Conservation (phyloP, 2,888 invertebrate species). For the Dicranocentrus wangi region DNA sequence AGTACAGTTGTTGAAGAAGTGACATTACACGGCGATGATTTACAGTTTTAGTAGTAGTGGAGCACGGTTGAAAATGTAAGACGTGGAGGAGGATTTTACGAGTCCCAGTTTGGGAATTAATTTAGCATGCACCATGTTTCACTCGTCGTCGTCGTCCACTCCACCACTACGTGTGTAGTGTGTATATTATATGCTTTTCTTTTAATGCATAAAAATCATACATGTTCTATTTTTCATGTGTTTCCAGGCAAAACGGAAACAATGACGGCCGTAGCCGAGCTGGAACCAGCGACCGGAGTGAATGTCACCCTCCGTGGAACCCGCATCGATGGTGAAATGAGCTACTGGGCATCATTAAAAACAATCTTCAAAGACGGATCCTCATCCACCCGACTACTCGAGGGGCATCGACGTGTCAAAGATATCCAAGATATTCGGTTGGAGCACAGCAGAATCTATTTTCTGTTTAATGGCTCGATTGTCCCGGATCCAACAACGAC, state of each 20-base stretch:
- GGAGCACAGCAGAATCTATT: constrained; percentile 86
- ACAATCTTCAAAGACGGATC: constrained; percentile 82
- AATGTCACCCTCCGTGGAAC: constrained; percentile 87
- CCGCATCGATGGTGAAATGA: constrained; percentile 83
- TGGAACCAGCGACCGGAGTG: constrained; percentile 86
- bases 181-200: too few species aligned
- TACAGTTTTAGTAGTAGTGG: not conserved
- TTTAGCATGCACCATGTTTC: not conserved
- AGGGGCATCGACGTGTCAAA: constrained; percentile 76
- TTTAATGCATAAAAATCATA: too few species aligned
- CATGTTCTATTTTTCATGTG: not conserved
- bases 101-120: not conserved
- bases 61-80: not conserved
- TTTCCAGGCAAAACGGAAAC: constrained; percentile 69
- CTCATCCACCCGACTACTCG: constrained; percentile 79
- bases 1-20: too few species aligned
- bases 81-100: not conserved
- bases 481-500: constrained; percentile 86
- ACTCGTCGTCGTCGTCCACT: not conserved
- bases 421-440: constrained; percentile 80
- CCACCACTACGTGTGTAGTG: not conserved
- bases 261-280: constrained; percentile 78
- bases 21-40: constrained; percentile 3
- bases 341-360: constrained; percentile 83
- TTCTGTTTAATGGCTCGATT: constrained; percentile 82